Conservation (phyloP, 1,140 invertebrate genomes). For the Eulimnadia texana region DNA sequence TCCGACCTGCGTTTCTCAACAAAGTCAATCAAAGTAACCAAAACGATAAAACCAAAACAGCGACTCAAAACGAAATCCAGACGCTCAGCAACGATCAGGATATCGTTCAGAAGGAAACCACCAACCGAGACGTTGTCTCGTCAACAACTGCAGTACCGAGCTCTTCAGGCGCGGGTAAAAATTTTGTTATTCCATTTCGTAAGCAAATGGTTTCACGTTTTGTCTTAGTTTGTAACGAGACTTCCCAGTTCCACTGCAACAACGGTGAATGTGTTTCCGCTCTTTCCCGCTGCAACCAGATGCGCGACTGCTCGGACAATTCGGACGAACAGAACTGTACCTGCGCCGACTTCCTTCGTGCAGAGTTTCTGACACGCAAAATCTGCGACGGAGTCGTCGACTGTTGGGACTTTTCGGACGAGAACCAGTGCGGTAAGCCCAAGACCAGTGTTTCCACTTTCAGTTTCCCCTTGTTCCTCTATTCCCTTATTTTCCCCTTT, state of each 20-base stretch:
- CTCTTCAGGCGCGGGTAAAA: not conserved
- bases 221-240: conserved; percentile 12
- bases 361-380: conserved; percentile 50
- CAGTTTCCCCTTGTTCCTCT: not conserved
- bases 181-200: no score
- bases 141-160: not conserved
- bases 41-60: not conserved
- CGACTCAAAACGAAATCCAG: not conserved
- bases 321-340: conserved; percentile 57
- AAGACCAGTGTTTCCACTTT: no score
- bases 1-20: conserved; percentile 6
- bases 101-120: not conserved
- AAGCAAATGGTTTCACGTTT: no score
- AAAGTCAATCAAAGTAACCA: not conserved
- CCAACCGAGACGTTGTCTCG: not conserved
- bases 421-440: conserved; percentile 54
- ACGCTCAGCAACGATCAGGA: not conserved
- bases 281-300: conserved; percentile 52
- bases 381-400: conserved; percentile 53
- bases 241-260: conserved; percentile 30
- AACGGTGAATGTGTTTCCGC: conserved; percentile 49
- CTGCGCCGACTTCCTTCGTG: conserved; percentile 56
- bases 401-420: conserved; percentile 66
- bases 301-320: conserved; percentile 52
- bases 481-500: no score